These are phyloP conservation scores for Vicugna pacos DNA, from an alignment of 2,113 vertebrate species.

Conservation along the genomic window DNA sequence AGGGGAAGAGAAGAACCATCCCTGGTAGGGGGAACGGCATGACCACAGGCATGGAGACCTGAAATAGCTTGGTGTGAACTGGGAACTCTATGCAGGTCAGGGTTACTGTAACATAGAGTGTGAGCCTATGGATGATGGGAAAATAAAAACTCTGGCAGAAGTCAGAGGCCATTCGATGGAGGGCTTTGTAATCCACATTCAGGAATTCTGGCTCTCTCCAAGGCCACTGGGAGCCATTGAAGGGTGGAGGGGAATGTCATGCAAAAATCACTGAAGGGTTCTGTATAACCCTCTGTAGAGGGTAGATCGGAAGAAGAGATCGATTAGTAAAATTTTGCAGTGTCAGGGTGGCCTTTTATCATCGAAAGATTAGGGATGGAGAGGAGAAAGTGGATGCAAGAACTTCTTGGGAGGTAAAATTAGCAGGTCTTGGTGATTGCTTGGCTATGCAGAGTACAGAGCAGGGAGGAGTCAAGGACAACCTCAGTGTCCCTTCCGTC, in stretches of 20 bases:
- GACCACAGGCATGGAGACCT: neutral
- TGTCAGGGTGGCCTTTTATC: neutral
- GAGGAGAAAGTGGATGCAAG: neutral
- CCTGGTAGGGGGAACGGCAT: no score
- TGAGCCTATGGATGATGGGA: neutral
- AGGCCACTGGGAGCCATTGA: neutral
- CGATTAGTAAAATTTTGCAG: neutral
- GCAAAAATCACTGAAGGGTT: neutral
- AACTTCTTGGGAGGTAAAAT: conserved; percentile 12
- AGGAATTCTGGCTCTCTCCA: neutral
- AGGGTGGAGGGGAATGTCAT: neutral
- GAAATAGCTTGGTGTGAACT: neutral
- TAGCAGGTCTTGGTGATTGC: neutral
- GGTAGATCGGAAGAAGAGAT: neutral
- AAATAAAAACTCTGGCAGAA: neutral
- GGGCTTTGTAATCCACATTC: neutral
- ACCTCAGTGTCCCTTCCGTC: neutral
- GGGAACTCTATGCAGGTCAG: neutral
- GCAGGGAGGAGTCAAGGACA: neutral
- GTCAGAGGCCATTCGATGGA: neutral
- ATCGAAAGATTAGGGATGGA: neutral
- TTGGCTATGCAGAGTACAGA: neutral
- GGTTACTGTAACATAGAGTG: neutral
- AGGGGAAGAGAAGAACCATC: neutral
- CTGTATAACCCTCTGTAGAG: neutral